Conservation (phyloP, 2,888 invertebrate genomes). For the Selenia dentaria region DNA sequence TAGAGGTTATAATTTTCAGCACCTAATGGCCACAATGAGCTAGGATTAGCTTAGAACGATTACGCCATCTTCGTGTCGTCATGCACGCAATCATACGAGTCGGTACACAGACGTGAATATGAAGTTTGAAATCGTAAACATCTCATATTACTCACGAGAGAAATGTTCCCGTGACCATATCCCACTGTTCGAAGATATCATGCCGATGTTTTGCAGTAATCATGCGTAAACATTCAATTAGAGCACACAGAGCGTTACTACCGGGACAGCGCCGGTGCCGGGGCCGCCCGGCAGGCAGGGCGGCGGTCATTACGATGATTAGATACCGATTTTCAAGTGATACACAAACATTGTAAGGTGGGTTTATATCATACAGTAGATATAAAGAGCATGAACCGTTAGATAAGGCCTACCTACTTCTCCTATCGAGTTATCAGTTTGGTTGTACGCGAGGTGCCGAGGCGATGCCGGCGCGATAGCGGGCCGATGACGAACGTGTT, state of each 20-base stretch:
- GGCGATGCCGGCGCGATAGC: not conserved
- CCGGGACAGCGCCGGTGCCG: conserved; percentile 5
- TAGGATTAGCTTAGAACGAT: too few species aligned
- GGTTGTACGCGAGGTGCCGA: conserved; percentile 1
- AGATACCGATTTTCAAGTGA: conserved; percentile 31
- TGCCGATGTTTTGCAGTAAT: conserved; percentile 11
- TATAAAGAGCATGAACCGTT: not conserved
- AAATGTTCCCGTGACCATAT: not conserved
- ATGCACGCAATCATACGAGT: too few species aligned
- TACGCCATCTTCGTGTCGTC: too few species aligned
- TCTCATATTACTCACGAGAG: too few species aligned
- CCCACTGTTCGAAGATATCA: not conserved
- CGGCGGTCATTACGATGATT: conserved; percentile 20
- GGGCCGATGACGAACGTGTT: not conserved
- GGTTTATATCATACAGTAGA: too few species aligned
- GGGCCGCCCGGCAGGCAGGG: conserved; percentile 6
- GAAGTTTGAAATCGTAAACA: too few species aligned
- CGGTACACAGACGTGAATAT: too few species aligned
- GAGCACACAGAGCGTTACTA: not conserved
- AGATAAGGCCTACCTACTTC: conserved; percentile 1
- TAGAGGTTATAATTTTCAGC: too few species aligned
- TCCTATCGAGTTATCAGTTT: conserved; percentile 5
- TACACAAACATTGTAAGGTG: conserved; percentile 29
- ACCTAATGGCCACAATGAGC: too few species aligned
- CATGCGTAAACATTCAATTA: conserved; percentile 33